A percentile compares a stretch with the other conserved stretches of the same genome.
Evolutionary conservation across 2,888 invertebrate genomes (phyloP).

Genomic region (Yponomeuta cagnagella): DNA sequence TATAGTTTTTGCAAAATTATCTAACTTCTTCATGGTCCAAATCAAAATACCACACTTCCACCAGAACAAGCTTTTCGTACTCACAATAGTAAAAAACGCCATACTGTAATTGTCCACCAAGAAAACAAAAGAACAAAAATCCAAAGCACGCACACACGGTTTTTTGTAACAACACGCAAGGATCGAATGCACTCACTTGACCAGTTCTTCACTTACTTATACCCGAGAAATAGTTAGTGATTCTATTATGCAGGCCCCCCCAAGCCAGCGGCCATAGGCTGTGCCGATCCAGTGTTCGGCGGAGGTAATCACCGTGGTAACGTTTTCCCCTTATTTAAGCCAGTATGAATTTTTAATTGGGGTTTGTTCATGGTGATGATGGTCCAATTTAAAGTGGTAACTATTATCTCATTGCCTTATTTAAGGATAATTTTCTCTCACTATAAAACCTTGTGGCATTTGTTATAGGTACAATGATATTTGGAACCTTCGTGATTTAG

Average conservation of each 20-base stretch:
- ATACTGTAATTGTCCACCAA: background rate
- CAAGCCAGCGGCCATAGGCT: background rate
- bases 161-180: background rate
- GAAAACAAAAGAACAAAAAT: background rate
- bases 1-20: background rate
- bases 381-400: too few relatives aligned
- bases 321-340: too few relatives aligned
- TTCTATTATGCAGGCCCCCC: background rate
- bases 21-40: background rate
- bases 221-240: constrained; percentile 51
- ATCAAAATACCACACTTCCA: background rate
- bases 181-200: background rate
- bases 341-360: too few relatives aligned
- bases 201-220: constrained; percentile 39
- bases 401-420: too few relatives aligned
- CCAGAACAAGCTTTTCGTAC: constrained; percentile 3
- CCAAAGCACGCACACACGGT: background rate
- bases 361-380: too few relatives aligned
- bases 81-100: constrained; percentile 14
- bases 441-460: too few relatives aligned
- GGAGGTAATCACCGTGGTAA: background rate
- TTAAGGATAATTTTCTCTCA: too few relatives aligned
- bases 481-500: too few relatives aligned
- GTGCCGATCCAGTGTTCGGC: constrained; percentile 16
- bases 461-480: too few relatives aligned